Percentiles rank a stretch among this genome's conserved stretches.
Conservation (phyloP, 2,113 vertebrate species). For the Nymphicus hollandicus region DNA sequence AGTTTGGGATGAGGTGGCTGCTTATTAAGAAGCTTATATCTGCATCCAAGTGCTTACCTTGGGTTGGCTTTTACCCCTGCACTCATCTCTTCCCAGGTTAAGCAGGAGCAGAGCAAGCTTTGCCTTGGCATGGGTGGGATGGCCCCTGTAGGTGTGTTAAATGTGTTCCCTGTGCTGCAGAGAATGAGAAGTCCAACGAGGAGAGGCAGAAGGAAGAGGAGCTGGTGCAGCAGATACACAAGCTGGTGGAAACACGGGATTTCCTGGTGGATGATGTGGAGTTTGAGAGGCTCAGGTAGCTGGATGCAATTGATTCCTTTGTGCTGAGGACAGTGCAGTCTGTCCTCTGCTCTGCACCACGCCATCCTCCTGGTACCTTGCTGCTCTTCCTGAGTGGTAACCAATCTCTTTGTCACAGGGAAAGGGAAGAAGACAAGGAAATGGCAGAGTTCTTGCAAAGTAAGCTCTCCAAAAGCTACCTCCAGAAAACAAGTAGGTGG, state of each 20-base stretch:
- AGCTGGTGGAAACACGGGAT: conserved; percentile 88
- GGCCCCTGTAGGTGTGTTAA: background rate
- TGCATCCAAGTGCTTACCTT: background rate
- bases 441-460: conserved; percentile 88
- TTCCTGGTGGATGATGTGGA: conserved; percentile 91
- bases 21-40: background rate
- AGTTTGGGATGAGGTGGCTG: background rate
- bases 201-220: conserved; percentile 84
- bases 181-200: conserved; percentile 84
- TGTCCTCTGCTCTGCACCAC: background rate
- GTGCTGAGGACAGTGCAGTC: background rate
- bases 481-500: conserved; percentile 78
- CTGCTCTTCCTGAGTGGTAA: background rate
- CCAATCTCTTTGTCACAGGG: conserved; percentile 64
- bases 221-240: conserved; percentile 86
- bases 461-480: conserved; percentile 77
- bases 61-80: background rate
- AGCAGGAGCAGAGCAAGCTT: background rate
- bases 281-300: conserved; percentile 87
- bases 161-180: conserved; percentile 54
- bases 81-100: accelerated
- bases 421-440: conserved; percentile 87
- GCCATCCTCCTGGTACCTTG: background rate
- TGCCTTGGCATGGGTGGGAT: background rate
- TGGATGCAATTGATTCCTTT: background rate